Evolutionary conservation across 2,113 vertebrate species (phyloP).

Genomic region (Albula glossodonta): DNA sequence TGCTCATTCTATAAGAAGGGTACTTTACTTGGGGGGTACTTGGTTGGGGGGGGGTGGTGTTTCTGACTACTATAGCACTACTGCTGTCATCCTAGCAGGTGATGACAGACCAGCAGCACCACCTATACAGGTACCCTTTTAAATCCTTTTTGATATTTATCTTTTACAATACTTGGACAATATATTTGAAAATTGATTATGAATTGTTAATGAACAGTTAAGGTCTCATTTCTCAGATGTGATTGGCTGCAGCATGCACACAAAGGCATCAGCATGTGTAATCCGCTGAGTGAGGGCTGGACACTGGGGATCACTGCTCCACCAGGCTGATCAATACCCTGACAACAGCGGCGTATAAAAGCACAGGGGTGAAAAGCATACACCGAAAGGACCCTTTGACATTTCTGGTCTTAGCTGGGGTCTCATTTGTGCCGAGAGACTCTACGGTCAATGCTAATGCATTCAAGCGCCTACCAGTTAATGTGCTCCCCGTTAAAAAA

Average conservation of each 20-base stretch:
- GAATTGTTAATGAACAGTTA: too few relatives aligned
- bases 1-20: too few relatives aligned
- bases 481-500: not conserved
- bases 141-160: too few relatives aligned
- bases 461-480: not conserved
- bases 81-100: too few relatives aligned
- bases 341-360: not conserved
- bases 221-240: not conserved
- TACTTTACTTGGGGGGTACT: too few relatives aligned
- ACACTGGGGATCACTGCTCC: not conserved
- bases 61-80: too few relatives aligned
- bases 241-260: not conserved
- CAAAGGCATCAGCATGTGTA: not conserved
- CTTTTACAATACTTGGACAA: too few relatives aligned
- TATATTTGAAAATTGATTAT: too few relatives aligned
- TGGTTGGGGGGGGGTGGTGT: too few relatives aligned
- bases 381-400: not conserved
- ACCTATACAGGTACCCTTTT: too few relatives aligned
- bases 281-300: not conserved
- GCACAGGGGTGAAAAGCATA: not conserved
- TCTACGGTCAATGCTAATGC: not conserved
- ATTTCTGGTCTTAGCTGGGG: not conserved
- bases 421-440: not conserved
- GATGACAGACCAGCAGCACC: too few relatives aligned
- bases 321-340: not conserved